These are phyloP conservation scores for Drosophila setifemur DNA, from an alignment of 1,140 invertebrate genomes.

Conservation along the genomic window DNA sequence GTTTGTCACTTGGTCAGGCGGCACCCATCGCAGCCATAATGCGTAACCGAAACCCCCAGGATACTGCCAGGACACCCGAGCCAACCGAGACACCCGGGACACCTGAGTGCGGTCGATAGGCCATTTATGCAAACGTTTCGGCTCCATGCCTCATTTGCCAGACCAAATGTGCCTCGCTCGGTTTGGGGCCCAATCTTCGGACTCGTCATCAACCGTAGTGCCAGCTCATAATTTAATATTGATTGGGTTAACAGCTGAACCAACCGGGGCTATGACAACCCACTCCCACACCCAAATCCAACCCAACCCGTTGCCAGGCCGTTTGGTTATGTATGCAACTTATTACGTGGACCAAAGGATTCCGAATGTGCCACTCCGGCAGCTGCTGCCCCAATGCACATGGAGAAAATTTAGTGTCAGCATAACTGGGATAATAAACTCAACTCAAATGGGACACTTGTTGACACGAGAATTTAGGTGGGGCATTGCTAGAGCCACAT, in stretches of 20 bases:
- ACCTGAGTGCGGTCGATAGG: constrained; percentile 20
- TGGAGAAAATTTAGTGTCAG: constrained; percentile 3
- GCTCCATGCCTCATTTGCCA: constrained; percentile 37
- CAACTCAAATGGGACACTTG: constrained; percentile 26
- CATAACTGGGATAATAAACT: constrained; percentile 3
- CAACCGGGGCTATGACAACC: neutral
- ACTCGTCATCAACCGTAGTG: constrained; percentile 14
- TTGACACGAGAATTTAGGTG: neutral
- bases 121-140: constrained; percentile 21
- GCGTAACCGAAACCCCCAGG: neutral
- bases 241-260: constrained; percentile 42
- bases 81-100: constrained; percentile 7
- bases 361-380: neutral
- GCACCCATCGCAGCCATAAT: neutral
- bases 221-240: constrained; percentile 59
- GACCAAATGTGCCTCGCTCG: constrained; percentile 37
- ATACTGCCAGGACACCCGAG: neutral
- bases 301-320: constrained; percentile 5
- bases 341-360: constrained; percentile 25
- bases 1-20: constrained; percentile 72
- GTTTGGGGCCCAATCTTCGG: constrained; percentile 29
- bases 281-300: neutral
- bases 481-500: neutral
- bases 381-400: constrained; percentile 27
- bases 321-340: constrained; percentile 43